Evolutionary conservation across 1,140 invertebrate species (phyloP).

Genomic region (Melanaphis sacchari): DNA sequence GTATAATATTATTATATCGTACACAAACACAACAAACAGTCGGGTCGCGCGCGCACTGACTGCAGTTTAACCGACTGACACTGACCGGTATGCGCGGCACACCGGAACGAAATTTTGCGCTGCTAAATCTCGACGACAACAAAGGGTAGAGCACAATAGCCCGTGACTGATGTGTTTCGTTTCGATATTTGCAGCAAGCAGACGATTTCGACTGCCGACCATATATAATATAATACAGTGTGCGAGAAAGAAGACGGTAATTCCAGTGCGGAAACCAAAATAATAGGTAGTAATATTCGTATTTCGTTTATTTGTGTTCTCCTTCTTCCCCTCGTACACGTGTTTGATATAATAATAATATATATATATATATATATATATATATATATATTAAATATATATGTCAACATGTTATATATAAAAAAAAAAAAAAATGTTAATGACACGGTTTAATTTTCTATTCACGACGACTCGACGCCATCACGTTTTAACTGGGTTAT

Average conservation of each 20-base stretch:
- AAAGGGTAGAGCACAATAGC: conserved; percentile 38
- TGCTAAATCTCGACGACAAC: conserved; percentile 42
- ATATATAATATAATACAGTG: neutral
- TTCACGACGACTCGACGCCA: neutral
- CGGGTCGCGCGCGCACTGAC: neutral
- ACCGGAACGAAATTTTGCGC: conserved; percentile 34
- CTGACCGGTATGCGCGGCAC: conserved; percentile 9
- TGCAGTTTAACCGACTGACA: conserved; percentile 41
- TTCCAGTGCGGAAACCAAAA: neutral
- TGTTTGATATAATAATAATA: neutral
- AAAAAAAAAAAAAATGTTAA: neutral
- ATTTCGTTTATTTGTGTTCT: neutral
- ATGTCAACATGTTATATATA: neutral
- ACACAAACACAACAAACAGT: neutral
- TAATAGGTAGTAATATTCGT: neutral
- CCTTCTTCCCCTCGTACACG: neutral
- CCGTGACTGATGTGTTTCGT: conserved; percentile 50
- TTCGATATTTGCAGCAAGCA: conserved; percentile 25
- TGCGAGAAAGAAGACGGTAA: neutral
- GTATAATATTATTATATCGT: neutral
- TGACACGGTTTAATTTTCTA: neutral
- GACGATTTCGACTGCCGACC: conserved; percentile 30
- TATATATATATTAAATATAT: neutral
- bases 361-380: neutral
- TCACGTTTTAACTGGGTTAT: neutral